Percentiles rank a stretch among this genome's conserved stretches.
These are phyloP conservation scores for Drosophila pseudotakahashii DNA, from an alignment of 2,888 invertebrate genomes.

Conservation along the genomic window DNA sequence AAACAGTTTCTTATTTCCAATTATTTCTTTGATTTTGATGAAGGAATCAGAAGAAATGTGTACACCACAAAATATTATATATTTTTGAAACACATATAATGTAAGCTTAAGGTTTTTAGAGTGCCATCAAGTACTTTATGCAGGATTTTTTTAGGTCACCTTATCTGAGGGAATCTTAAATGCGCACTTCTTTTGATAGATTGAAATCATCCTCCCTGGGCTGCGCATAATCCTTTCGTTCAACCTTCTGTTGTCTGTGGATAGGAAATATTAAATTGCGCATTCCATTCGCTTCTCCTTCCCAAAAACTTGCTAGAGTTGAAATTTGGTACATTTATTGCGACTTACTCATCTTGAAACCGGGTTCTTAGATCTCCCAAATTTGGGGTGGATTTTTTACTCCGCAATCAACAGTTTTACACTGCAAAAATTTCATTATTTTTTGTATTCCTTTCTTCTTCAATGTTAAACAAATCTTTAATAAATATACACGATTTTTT, in stretches of 20 bases:
- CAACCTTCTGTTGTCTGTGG: conserved; percentile 7
- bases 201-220: conserved; percentile 44
- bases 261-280: conserved; percentile 53
- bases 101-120: neutral
- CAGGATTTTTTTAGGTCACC: neutral
- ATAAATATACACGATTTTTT: too few relatives aligned
- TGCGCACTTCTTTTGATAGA: conserved; percentile 55
- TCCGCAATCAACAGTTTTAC: conserved; percentile 35
- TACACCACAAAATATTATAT: too few relatives aligned
- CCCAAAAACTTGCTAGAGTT: conserved; percentile 44
- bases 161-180: conserved; percentile 49
- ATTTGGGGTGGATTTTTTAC: conserved; percentile 62
- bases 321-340: conserved; percentile 54
- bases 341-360: conserved; percentile 53
- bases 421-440: conserved; percentile 19
- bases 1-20: conserved; percentile 13
- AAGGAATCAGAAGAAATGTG: too few relatives aligned
- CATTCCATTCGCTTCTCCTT: conserved; percentile 41
- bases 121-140: neutral
- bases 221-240: conserved; percentile 61
- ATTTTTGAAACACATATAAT: neutral
- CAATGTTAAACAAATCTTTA: neutral
- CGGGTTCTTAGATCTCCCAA: conserved; percentile 29
- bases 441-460: neutral
- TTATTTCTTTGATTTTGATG: neutral